Percentiles rank a stretch among this genome's conserved stretches.
Conservation (phyloP, 2,113 vertebrate species). For the Glareola pratincola region DNA sequence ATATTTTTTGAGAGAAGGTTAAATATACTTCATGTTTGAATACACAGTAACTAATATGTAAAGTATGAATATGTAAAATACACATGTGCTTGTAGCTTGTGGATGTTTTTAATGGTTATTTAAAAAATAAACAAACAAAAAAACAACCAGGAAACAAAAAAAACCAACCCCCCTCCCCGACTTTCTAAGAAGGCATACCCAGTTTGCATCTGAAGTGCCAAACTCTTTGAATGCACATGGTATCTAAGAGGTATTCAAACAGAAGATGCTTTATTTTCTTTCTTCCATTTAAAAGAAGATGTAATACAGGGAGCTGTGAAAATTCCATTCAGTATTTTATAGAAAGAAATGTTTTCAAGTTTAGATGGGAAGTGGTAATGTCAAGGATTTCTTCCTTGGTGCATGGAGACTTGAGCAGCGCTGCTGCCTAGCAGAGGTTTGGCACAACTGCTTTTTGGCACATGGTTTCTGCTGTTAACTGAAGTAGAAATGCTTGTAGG, state of each 20-base stretch:
- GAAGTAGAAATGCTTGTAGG: background rate
- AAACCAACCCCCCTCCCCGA: fast-evolving
- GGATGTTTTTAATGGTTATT: background rate
- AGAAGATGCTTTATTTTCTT: background rate
- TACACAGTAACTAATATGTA: background rate
- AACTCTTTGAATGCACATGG: background rate
- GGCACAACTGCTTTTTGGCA: background rate
- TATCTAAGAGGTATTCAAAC: background rate
- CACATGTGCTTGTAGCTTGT: background rate
- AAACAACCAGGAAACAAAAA: background rate
- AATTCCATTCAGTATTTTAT: background rate
- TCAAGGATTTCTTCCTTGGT: background rate
- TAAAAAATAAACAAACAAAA: background rate
- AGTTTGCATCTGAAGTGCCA: background rate
- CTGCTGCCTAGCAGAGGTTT: background rate
- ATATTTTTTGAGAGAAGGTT: background rate
- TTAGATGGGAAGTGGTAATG: background rate
- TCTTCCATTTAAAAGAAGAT: background rate
- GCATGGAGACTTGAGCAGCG: background rate
- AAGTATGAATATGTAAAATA: constrained; percentile 6
- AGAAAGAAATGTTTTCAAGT: background rate
- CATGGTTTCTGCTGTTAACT: background rate
- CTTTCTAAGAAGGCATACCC: background rate
- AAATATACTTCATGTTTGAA: background rate
- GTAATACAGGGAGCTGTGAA: background rate